phyloP scores from a whole-genome alignment of 2,888 invertebrate species.

The Xestia sexstrigata region DNA sequence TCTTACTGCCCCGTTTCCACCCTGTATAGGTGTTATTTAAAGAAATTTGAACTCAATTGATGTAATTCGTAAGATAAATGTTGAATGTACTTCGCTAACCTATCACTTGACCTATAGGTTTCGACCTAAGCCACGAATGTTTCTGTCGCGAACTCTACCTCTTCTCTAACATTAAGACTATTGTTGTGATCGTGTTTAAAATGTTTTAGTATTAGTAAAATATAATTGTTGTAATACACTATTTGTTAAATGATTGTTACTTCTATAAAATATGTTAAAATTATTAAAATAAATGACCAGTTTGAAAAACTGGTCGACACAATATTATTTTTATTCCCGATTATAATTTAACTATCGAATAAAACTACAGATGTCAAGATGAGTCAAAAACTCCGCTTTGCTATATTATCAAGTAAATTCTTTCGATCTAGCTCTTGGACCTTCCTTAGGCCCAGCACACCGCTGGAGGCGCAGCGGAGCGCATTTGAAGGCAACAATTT shows the following conservation, averaged over 20 bases:
- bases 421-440: too few relatives aligned
- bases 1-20: too few relatives aligned
- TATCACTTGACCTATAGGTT: conserved; percentile 5
- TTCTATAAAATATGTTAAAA: conserved; percentile 21
- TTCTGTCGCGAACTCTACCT: conserved; percentile 39
- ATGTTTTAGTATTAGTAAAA: conserved; percentile 25
- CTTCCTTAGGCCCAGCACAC: too few relatives aligned
- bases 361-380: neutral
- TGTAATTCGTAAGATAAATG: conserved; percentile 7
- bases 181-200: conserved; percentile 47
- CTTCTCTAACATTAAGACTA: conserved; percentile 29
- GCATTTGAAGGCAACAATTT: too few relatives aligned
- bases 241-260: conserved; percentile 31
- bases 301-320: neutral
- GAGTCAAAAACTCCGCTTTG: neutral
- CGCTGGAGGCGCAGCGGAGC: too few relatives aligned
- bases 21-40: neutral
- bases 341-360: neutral
- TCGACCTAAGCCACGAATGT: conserved; percentile 28
- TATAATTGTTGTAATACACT: conserved; percentile 17
- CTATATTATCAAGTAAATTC: neutral
- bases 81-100: conserved; percentile 11
- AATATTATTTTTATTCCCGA: neutral
- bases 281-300: conserved; percentile 2
- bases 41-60: neutral